phyloP scores from a whole-genome alignment of 1,140 invertebrate species.

The Steinernema feltiae region DNA sequence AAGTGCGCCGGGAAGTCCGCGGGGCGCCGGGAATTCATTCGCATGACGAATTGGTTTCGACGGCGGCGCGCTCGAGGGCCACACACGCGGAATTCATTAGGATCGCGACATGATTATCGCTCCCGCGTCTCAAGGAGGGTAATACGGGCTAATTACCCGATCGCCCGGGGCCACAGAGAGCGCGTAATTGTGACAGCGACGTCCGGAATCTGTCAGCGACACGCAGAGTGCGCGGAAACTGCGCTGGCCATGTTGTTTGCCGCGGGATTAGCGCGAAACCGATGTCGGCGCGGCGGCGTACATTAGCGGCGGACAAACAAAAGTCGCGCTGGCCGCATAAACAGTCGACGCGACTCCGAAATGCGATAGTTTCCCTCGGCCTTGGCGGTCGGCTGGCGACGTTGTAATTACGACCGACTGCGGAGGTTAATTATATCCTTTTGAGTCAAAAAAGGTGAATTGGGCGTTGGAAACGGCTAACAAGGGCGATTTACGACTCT shows the following conservation, averaged over 20 bases:
- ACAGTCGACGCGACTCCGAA: background rate
- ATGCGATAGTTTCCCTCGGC: background rate
- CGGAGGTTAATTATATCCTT: background rate
- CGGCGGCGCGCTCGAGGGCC: background rate
- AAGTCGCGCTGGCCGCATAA: background rate
- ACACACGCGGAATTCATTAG: background rate
- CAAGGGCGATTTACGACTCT: no score
- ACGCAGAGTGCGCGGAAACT: background rate
- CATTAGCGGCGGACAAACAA: background rate
- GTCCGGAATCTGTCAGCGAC: background rate
- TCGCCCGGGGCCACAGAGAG: background rate
- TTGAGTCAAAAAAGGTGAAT: background rate
- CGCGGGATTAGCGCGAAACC: background rate
- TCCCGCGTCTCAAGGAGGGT: background rate
- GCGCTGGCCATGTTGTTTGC: background rate
- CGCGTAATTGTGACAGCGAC: background rate
- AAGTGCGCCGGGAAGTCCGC: background rate
- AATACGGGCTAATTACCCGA: background rate
- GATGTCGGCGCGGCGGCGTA: background rate
- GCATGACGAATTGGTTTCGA: background rate
- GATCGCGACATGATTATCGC: no score
- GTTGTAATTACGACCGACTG: background rate
- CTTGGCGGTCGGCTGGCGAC: no score
- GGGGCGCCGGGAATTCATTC: background rate
- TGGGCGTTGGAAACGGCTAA: no score